Conservation (phyloP, 2,888 invertebrate species). For the Marronus borbonicus region DNA sequence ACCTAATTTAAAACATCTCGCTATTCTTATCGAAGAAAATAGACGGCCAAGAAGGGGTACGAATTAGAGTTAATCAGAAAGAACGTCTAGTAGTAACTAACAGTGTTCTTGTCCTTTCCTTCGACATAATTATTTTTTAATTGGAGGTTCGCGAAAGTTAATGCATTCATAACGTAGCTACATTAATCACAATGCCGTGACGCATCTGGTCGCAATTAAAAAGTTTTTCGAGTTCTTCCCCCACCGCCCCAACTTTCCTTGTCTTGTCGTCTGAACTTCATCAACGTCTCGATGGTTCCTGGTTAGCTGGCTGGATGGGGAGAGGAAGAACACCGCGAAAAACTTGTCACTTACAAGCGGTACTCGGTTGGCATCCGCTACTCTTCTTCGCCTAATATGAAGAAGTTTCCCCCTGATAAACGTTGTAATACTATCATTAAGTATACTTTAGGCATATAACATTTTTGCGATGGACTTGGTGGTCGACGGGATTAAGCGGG, state of each 20-base stretch:
- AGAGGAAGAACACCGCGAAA: not conserved
- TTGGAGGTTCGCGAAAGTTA: conserved; percentile 37
- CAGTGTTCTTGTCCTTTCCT: not conserved
- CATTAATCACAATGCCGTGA: conserved; percentile 51
- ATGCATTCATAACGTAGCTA: conserved; percentile 40
- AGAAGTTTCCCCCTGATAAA: conserved; percentile 30
- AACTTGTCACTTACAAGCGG: conserved; percentile 41
- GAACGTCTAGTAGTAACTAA: not conserved
- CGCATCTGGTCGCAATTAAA: conserved; percentile 56
- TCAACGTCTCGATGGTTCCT: not conserved
- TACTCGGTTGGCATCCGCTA: not conserved
- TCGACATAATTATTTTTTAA: conserved; percentile 39
- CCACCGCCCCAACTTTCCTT: not conserved
- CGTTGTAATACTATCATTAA: conserved; percentile 36
- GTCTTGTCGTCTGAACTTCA: not conserved
- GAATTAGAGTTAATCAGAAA: too few species aligned
- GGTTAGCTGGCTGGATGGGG: not conserved
- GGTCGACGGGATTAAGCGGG: conserved; percentile 14
- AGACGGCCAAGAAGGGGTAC: too few species aligned
- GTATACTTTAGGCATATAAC: conserved; percentile 22
- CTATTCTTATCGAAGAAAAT: too few species aligned
- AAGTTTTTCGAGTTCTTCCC: conserved; percentile 29
- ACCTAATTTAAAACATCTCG: too few species aligned
- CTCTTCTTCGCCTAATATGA: conserved; percentile 7
- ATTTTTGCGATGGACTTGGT: conserved; percentile 1